Base-by-base conservation (phyloP, 2,113 vertebrate genomes). In the Coracopsis vasa region DNA sequence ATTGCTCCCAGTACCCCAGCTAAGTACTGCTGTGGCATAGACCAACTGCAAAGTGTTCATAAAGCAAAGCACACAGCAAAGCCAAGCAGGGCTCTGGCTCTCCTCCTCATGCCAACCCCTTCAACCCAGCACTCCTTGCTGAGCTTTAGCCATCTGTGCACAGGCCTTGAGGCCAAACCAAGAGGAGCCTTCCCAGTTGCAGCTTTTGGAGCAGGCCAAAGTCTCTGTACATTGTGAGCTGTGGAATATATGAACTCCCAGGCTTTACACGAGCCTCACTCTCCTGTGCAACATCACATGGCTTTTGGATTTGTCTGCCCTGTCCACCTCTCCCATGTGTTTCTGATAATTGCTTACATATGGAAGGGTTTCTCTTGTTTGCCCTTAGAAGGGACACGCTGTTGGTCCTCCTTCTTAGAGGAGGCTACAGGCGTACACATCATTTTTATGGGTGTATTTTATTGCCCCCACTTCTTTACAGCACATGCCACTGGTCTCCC, bases 371-470 rank as follows among this genome's bases (percentile, higher is more conserved):
- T 81, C 92, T 94, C 94, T 89, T 73, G 42, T 86, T 92, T 92
- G 80, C 86, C 90, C 90, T 67, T 58, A 82, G 91, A 95, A 86
- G 66, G 27, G 53, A 71, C 91, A 91, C n/a, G 81, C 81, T 75
- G 78, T 74, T 95, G 78, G 85, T 94, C 80, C 84, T 61, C 64
- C 10, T 91, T 67, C 88, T 79, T 62, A 75, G 93, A 90, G 33
- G 78, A 81, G 79, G 66, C 94, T 85, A 90, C 21, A 64, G 95
- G 88, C 47, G 0, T 89, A 66, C 93, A 94, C 88, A 92, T 95
- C 82, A 90, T 41, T 95, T 97, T 97, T 97, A 97, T 82, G 88
- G 71, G 88, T 37, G 72, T 85, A 29, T 78, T 97, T 97, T 97
- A 97, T 75, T 94, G 82, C 78, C 93, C 70, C 58, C 21, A 3